Conservation (phyloP, 2,888 invertebrate species). For the Leuctra nigra region DNA sequence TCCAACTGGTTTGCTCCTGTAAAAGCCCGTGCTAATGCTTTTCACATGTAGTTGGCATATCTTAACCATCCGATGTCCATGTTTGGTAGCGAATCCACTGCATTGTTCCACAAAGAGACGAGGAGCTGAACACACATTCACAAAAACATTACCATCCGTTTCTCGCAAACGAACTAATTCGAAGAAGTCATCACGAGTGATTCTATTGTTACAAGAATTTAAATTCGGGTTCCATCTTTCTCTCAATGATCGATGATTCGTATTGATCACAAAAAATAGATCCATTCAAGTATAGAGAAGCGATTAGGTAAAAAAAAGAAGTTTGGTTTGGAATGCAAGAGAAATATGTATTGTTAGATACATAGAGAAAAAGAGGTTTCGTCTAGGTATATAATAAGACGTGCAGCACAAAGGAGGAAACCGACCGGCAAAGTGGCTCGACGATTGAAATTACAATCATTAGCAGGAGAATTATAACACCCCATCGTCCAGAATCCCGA, state of each 20-base stretch:
- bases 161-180: background rate
- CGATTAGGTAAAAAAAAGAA: background rate
- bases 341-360: background rate
- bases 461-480: too few relatives aligned
- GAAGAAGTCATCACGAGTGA: background rate
- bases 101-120: too few relatives aligned
- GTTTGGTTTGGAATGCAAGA: background rate
- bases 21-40: background rate
- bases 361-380: too few relatives aligned
- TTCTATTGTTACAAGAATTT: slow-evolving; percentile 5
- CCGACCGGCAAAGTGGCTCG: too few relatives aligned
- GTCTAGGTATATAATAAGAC: too few relatives aligned
- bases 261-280: background rate
- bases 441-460: too few relatives aligned
- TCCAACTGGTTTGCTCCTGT: background rate
- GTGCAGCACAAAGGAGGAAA: too few relatives aligned
- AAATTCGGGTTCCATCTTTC: background rate
- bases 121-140: too few relatives aligned
- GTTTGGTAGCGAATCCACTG: background rate
- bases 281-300: background rate
- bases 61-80: background rate
- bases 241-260: slow-evolving; percentile 1
- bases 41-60: too few relatives aligned
- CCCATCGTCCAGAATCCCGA: too few relatives aligned
- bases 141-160: background rate